A percentile compares a stretch with the other conserved stretches of the same genome.
phyloP scores from a whole-genome alignment of 1,140 invertebrate genomes.

The Drosophila equinoxialis region DNA sequence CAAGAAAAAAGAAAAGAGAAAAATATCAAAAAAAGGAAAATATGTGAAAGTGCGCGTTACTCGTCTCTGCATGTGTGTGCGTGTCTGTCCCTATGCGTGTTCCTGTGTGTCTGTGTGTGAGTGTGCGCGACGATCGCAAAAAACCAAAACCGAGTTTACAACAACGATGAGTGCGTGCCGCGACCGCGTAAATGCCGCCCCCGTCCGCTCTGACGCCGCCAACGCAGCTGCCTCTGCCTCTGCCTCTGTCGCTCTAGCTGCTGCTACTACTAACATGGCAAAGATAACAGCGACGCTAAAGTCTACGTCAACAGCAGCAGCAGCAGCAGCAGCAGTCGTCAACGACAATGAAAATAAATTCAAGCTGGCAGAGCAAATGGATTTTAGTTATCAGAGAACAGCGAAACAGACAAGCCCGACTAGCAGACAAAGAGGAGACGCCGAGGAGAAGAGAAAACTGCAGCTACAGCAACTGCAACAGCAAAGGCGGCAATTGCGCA shows the following conservation, averaged over 20 bases:
- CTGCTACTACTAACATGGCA: conserved; percentile 40
- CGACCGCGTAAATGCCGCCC: conserved; percentile 60
- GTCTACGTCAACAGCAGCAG: conserved; percentile 25
- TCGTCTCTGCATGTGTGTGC: conserved; percentile 11
- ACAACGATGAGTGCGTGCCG: conserved; percentile 55
- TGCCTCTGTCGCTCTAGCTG: conserved; percentile 35
- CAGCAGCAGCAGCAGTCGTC: conserved; percentile 1
- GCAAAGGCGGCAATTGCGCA: conserved; percentile 64
- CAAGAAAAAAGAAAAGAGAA: neutral
- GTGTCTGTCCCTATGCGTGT: conserved; percentile 16
- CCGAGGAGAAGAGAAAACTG: conserved; percentile 21
- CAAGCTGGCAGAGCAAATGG: conserved; percentile 65
- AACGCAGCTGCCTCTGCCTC: conserved; percentile 18
- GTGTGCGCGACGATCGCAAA: conserved; percentile 36
- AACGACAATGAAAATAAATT: conserved; percentile 76
- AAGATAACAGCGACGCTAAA: conserved; percentile 62
- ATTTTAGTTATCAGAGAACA: conserved; percentile 80
- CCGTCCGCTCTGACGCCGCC: conserved; percentile 37
- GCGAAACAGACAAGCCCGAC: conserved; percentile 58
- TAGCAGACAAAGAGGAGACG: conserved; percentile 20
- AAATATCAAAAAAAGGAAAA: conserved; percentile 11
- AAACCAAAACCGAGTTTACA: conserved; percentile 21
- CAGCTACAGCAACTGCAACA: conserved; percentile 40
- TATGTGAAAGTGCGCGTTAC: conserved; percentile 13
- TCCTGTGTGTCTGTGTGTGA: neutral